Conservation (phyloP, 1,140 invertebrate species). For the Zaprionus davidi region DNA sequence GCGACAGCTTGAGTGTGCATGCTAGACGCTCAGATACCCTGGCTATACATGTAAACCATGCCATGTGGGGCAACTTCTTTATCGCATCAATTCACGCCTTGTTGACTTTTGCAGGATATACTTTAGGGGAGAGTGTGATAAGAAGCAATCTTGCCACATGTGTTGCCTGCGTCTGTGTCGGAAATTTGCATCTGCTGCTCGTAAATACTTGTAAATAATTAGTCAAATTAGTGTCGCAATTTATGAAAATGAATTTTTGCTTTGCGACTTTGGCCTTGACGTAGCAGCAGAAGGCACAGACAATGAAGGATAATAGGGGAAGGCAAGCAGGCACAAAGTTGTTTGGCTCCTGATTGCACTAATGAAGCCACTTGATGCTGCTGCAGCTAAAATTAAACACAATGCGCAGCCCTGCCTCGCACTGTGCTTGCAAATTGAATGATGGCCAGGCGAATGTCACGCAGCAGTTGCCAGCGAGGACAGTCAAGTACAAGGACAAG, state of each 20-base stretch:
- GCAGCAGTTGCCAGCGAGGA: constrained; percentile 36
- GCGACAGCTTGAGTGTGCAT: not conserved
- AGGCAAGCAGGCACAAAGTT: not conserved
- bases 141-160: constrained; percentile 6
- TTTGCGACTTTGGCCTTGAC: constrained; percentile 24
- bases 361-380: constrained; percentile 49
- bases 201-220: constrained; percentile 76
- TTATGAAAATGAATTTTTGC: constrained; percentile 74
- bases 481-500: constrained; percentile 33
- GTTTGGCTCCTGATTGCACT: constrained; percentile 11
- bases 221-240: constrained; percentile 75
- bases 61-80: too few species aligned
- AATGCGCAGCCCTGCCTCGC: constrained; percentile 17
- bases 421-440: constrained; percentile 32
- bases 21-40: constrained; percentile 9
- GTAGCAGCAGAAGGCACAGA: not conserved
- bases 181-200: constrained; percentile 63
- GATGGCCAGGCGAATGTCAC: constrained; percentile 31
- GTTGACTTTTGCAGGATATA: not conserved
- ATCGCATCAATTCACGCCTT: not conserved
- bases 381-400: constrained; percentile 30
- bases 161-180: constrained; percentile 24
- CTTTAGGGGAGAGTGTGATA: not conserved
- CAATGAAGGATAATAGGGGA: constrained; percentile 10
- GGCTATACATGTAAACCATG: too few species aligned